Conservation (phyloP, 1,140 invertebrate species). For the Trichomalopsis sarcophagae region DNA sequence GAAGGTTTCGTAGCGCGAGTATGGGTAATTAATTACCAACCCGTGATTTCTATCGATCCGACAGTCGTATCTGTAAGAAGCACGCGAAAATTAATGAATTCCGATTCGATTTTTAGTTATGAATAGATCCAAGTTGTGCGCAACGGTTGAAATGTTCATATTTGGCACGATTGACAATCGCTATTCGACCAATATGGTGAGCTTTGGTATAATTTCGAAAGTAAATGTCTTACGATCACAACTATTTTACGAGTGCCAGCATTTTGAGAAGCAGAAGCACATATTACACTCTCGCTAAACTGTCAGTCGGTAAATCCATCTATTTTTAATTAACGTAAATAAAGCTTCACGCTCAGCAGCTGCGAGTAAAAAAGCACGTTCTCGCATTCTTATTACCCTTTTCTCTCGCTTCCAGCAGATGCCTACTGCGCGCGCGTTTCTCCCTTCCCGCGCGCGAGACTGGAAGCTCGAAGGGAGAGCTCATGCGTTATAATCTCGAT, state of each 20-base stretch:
- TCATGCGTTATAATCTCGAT: slow-evolving; percentile 74
- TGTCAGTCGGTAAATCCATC: too few species aligned
- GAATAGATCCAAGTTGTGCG: background rate
- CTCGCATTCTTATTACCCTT: slow-evolving; percentile 18
- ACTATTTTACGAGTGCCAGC: too few species aligned
- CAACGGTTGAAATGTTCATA: background rate
- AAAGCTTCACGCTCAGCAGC: background rate
- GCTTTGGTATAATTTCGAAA: too few species aligned
- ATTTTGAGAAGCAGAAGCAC: too few species aligned
- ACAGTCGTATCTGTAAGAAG: background rate
- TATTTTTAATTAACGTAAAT: slow-evolving; percentile 7
- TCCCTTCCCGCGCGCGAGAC: background rate
- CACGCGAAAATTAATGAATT: slow-evolving; percentile 20
- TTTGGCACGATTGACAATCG: background rate
- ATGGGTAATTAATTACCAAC: slow-evolving; percentile 11
- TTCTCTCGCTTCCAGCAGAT: slow-evolving; percentile 41
- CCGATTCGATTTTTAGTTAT: background rate
- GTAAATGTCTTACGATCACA: too few species aligned
- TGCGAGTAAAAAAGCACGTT: background rate
- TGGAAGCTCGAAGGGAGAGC: slow-evolving; percentile 44
- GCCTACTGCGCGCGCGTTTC: slow-evolving; percentile 33
- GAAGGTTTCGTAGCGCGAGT: background rate
- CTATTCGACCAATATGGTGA: too few species aligned
- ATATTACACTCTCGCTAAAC: too few species aligned
- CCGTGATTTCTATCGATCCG: slow-evolving; percentile 19